Evolutionary conservation across 2,113 vertebrate species (phyloP).

Genomic region (Fulmarus glacialis): DNA sequence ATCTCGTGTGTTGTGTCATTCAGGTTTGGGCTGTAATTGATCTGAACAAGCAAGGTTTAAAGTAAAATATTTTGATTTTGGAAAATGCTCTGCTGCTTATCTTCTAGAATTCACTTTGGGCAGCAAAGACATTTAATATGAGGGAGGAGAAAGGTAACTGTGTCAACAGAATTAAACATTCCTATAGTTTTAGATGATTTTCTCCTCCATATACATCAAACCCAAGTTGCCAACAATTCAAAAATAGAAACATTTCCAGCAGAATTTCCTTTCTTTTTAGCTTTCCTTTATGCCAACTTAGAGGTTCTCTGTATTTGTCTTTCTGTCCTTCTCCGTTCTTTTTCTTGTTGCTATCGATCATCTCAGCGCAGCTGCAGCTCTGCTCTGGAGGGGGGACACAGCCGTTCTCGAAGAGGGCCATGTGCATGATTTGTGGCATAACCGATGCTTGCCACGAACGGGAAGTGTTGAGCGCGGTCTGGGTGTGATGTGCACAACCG

Average conservation of each 20-base stretch:
- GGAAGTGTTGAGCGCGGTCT: rapidly evolving
- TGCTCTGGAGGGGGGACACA: background rate
- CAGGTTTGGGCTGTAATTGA: background rate
- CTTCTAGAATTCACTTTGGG: background rate
- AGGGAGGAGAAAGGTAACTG: background rate
- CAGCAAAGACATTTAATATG: background rate
- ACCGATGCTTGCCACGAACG: rapidly evolving
- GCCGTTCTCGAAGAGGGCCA: background rate
- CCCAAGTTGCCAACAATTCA: background rate
- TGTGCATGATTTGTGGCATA: rapidly evolving
- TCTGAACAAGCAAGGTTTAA: background rate
- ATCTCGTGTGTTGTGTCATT: background rate
- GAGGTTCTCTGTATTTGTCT: background rate
- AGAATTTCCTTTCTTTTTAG: background rate
- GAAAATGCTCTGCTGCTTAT: background rate
- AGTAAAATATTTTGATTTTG: background rate
- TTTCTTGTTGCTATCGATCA: background rate
- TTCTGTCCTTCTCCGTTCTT: background rate
- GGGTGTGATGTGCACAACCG: rapidly evolving
- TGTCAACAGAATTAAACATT: background rate
- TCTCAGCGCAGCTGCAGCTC: background rate
- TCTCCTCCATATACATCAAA: background rate
- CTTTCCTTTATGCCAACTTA: background rate
- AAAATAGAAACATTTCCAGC: background rate
- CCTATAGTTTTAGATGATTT: background rate